Percentiles rank a stretch among this genome's conserved stretches.
phyloP scores from a whole-genome alignment of 64 coral and sea anemone species.

The Anthopleura sola region DNA sequence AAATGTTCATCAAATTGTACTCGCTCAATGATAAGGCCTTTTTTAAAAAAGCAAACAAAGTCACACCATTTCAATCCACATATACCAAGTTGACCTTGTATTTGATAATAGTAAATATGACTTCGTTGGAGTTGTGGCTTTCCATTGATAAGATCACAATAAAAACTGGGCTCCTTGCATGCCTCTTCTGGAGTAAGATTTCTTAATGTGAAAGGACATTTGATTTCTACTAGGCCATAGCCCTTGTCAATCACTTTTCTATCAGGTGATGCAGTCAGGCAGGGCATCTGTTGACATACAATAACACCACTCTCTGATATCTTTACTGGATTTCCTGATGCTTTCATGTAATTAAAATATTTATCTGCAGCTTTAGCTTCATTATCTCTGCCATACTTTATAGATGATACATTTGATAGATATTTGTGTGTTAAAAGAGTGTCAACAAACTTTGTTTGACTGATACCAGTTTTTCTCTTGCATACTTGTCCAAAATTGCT shows the following conservation, averaged over 20 bases:
- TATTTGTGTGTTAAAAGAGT: slow-evolving; percentile 28
- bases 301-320: slow-evolving; percentile 49
- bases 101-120: slow-evolving; percentile 49
- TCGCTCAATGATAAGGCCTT: slow-evolving; percentile 1
- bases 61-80: slow-evolving; percentile 32
- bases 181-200: slow-evolving; percentile 36
- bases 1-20: slow-evolving; percentile 53
- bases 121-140: slow-evolving; percentile 22
- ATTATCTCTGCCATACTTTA: slow-evolving; percentile 53
- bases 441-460: slow-evolving; percentile 60
- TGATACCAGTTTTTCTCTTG: slow-evolving; percentile 44
- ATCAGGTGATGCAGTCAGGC: slow-evolving; percentile 41
- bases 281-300: slow-evolving; percentile 25
- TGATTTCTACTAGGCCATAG: slow-evolving; percentile 46
- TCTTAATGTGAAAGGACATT: slow-evolving; percentile 36
- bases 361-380: slow-evolving; percentile 47
- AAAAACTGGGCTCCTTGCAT: slow-evolving; percentile 38
- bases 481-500: slow-evolving; percentile 77
- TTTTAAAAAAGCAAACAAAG: slow-evolving; percentile 22
- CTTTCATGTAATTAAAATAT: slow-evolving; percentile 48
- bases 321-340: slow-evolving; percentile 24
- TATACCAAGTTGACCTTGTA: slow-evolving; percentile 50
- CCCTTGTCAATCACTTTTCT: slow-evolving; percentile 54
- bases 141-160: slow-evolving; percentile 24
- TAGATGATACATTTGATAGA: slow-evolving; percentile 49